Evolutionary conservation across 2,888 invertebrate genomes (phyloP), one percentile per base, ranked within the genome.

Genomic region (Smittia aterrima): DNA sequence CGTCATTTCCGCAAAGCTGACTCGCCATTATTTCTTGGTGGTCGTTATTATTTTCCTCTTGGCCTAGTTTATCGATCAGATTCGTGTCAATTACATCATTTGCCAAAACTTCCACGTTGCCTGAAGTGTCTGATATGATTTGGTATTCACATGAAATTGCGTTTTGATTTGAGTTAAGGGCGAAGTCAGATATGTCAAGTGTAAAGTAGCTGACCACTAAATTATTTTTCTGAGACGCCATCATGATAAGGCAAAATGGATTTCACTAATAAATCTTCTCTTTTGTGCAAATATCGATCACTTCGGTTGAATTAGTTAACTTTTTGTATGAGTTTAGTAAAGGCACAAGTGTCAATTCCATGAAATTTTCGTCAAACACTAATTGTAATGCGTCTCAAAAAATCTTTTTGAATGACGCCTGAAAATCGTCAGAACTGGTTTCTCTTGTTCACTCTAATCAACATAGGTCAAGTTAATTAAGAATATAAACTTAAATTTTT

Each of bases 181-280:
- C 54, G 53, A 11, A 16, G 40, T 72, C 62, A 24, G 72, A 58
- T 20, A 72, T 72, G 27, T 72, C 72, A 16, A 72, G n/a, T 40
- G 72, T 72, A 22, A 72, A 72, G 25, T 72, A 72, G 62, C 58
- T 72, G 20, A 72, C 62, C 16, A 72, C 72, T 16, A 18, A 72
- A 54, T 72, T 72, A 4, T 32, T 54, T 72, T 72, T 72, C 27
- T 72, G 58, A 11, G 72, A 72, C 72, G 72, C 72, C 72, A 72
- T 72, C 72, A 72, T 72, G n/a, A 40, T 72, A 13, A 16, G 27
- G 64, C 58, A 22, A 58, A 20, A 18, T 22, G 18, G 9, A 20
- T 18, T 58, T 58, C 18, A 13, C n/a, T 11, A 4, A 47, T 64
- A 25, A 64, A 64, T 27, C 22, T 64, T 27, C 7, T 18, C n/a